Percentiles rank a stretch among this genome's conserved stretches.
Conservation (phyloP, 2,888 invertebrate species). For the Cremastinae sp. region DNA sequence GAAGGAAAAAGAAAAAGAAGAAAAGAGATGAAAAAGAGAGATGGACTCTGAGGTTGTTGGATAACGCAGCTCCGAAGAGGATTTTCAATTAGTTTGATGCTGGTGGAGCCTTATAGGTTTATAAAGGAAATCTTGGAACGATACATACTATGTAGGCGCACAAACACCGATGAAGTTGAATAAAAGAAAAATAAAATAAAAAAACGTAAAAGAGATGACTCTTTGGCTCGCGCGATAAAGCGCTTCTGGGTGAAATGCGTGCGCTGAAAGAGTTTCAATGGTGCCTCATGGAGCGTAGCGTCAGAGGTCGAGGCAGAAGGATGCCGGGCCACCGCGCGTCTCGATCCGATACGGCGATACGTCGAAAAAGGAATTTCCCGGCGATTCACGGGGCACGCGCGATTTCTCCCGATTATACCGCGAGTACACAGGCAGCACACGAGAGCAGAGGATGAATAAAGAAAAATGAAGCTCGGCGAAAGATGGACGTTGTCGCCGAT, state of each 20-base stretch:
- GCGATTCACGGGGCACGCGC: conserved; percentile 54
- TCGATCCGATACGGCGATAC: conserved; percentile 56
- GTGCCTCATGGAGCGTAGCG: conserved; percentile 36
- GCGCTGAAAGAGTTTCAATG: conserved; percentile 27
- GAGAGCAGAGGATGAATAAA: too few species aligned
- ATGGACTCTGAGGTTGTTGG: not conserved
- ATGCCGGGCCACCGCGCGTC: conserved; percentile 49
- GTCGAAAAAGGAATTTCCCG: conserved; percentile 58
- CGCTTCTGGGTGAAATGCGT: conserved; percentile 53
- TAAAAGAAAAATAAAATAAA: conserved; percentile 2
- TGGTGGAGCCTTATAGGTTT: conserved; percentile 48
- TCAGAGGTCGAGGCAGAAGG: conserved; percentile 46
- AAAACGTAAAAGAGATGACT: conserved; percentile 23
- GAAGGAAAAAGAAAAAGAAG: conserved; percentile 8
- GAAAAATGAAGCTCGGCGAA: conserved; percentile 11
- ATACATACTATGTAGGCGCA: conserved; percentile 17
- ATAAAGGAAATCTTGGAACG: conserved; percentile 41
- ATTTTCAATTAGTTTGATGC: conserved; percentile 58
- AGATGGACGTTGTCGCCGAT: conserved; percentile 7
- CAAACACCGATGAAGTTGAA: conserved; percentile 14
- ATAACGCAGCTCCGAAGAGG: conserved; percentile 34
- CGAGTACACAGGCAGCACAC: too few species aligned
- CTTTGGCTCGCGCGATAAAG: conserved; percentile 42
- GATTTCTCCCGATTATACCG: conserved; percentile 40
- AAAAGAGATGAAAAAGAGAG: not conserved